phyloP scores from a whole-genome alignment of 1,140 invertebrate genomes.

The Pachyrhynchus sulphureomaculatus region DNA sequence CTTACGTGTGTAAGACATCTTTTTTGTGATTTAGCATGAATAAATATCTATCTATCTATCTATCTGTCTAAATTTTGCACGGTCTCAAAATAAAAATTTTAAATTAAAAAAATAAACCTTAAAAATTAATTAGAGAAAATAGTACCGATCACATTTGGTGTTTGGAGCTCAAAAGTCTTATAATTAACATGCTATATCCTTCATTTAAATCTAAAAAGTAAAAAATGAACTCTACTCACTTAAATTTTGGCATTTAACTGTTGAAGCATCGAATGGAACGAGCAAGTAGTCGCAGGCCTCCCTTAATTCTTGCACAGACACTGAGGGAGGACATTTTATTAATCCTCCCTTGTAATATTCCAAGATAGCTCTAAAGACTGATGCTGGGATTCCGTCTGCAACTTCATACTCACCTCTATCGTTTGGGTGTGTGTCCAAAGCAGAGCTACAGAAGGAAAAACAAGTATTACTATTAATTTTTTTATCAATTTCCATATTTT shows the following conservation, averaged over 20 bases:
- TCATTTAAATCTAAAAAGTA: too few relatives aligned
- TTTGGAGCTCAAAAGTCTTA: too few relatives aligned
- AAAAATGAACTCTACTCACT: constrained; percentile 66
- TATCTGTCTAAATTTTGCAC: too few relatives aligned
- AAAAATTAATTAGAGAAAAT: too few relatives aligned
- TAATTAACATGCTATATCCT: too few relatives aligned
- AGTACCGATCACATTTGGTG: too few relatives aligned
- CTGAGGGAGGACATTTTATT: constrained; percentile 82
- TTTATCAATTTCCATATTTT: background rate
- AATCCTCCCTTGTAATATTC: constrained; percentile 93
- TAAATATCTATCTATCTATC: too few relatives aligned
- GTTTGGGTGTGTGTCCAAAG: constrained; percentile 90
- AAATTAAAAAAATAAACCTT: too few relatives aligned
- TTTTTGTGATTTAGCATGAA: too few relatives aligned
- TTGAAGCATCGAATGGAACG: constrained; percentile 95
- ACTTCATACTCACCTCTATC: constrained; percentile 96
- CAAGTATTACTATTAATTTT: background rate
- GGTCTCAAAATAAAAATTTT: too few relatives aligned
- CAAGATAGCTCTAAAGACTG: constrained; percentile 92
- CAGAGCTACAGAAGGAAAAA: constrained; percentile 69
- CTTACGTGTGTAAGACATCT: too few relatives aligned
- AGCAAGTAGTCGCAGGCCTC: constrained; percentile 99
- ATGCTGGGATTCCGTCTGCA: constrained; percentile 96
- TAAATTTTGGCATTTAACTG: constrained; percentile 93
- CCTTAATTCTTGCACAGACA: constrained; percentile 89